Percentiles rank a stretch among this genome's conserved stretches.
phyloP scores from a whole-genome alignment of 2,113 vertebrate species.

The Sinocyclocheilus anshuiensis region DNA sequence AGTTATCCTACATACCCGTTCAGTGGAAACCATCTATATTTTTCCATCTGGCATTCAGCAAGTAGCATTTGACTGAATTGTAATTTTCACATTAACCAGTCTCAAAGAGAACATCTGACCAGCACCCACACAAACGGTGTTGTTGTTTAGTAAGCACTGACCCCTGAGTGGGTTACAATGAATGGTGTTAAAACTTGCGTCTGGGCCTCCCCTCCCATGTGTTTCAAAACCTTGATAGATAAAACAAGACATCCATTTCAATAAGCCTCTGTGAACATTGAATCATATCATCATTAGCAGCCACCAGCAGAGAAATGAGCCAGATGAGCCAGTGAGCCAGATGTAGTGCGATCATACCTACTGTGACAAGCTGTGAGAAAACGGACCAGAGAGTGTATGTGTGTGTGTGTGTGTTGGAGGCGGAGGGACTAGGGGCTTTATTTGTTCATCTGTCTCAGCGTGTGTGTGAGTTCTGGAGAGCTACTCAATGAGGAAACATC shows the following conservation, averaged over 20 bases:
- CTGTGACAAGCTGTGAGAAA: background rate
- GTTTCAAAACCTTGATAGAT: background rate
- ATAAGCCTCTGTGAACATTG: background rate
- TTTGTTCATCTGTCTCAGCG: constrained; percentile 44
- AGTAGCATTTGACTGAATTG: background rate
- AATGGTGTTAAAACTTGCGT: background rate
- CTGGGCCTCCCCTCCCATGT: background rate
- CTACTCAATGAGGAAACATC: constrained; percentile 9
- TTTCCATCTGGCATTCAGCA: constrained; percentile 15
- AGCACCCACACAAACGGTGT: background rate
- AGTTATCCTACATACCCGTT: background rate
- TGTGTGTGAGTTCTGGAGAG: constrained; percentile 27
- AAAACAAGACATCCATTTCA: background rate
- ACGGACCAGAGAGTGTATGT: background rate
- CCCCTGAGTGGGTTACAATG: constrained; percentile 12
- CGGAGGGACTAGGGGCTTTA: constrained; percentile 24
- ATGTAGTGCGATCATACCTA: background rate
- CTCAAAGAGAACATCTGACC: background rate
- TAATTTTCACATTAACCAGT: background rate
- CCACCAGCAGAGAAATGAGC: background rate
- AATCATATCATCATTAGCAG: constrained; percentile 1
- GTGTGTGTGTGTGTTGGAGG: constrained; percentile 9
- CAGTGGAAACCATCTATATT: background rate
- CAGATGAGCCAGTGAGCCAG: background rate
- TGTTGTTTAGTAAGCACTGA: background rate